These are phyloP conservation scores for Celastrina argiolus DNA, from an alignment of 2,888 invertebrate genomes.

Conservation along the genomic window DNA sequence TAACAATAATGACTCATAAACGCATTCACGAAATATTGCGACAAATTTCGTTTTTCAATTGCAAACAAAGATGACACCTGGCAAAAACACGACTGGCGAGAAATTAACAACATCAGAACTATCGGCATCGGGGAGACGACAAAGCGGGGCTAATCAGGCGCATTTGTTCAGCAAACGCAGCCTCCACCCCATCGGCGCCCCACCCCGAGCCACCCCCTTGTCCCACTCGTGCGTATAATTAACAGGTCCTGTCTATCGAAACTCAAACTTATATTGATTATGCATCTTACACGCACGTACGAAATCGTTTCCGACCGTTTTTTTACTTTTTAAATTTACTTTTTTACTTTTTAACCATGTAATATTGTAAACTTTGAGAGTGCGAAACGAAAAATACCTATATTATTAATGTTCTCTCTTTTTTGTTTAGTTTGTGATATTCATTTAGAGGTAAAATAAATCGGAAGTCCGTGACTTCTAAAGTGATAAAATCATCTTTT, in stretches of 20 bases:
- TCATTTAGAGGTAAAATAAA: too few relatives aligned
- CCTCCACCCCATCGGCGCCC: conserved; percentile 30
- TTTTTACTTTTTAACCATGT: too few relatives aligned
- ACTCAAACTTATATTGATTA: conserved; percentile 31
- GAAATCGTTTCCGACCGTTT: not conserved
- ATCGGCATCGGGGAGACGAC: conserved; percentile 42
- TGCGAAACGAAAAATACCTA: too few relatives aligned
- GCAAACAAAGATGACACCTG: not conserved
- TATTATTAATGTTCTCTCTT: too few relatives aligned
- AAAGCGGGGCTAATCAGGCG: conserved; percentile 69
- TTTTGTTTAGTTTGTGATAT: too few relatives aligned
- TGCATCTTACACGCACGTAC: conserved; percentile 21
- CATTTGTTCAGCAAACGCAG: conserved; percentile 68
- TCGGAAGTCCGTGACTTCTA: too few relatives aligned
- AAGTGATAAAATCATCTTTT: too few relatives aligned
- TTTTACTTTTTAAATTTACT: too few relatives aligned
- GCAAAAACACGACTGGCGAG: conserved; percentile 17
- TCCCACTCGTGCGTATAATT: conserved; percentile 58
- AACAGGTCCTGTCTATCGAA: conserved; percentile 52
- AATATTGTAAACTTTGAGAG: too few relatives aligned
- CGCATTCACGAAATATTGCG: not conserved
- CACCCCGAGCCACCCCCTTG: conserved; percentile 28
- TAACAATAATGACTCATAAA: too few relatives aligned
- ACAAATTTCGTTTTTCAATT: not conserved
- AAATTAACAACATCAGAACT: conserved; percentile 21